Evolutionary conservation across 2,797 vertebrate genomes (phyloP).

Genomic region (Tenualosa ilisha): DNA sequence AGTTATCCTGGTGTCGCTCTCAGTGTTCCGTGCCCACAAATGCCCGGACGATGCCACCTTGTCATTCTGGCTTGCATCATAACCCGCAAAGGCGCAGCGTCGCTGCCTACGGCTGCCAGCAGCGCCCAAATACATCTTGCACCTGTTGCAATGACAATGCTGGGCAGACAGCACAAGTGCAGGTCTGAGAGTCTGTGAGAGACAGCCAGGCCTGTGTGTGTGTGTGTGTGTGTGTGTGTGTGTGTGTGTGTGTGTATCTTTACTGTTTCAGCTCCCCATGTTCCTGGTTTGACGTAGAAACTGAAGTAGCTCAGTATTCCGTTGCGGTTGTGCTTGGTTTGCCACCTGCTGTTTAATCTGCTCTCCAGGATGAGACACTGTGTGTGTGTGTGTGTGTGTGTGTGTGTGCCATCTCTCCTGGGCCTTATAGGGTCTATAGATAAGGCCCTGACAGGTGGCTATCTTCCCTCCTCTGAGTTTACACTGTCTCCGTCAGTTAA

Average conservation of each 20-base stretch:
- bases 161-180: constrained; percentile 44
- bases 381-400: no score
- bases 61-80: constrained; percentile 55
- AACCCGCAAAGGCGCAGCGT: constrained; percentile 51
- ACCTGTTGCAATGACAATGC: constrained; percentile 55
- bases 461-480: not conserved
- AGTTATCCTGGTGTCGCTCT: constrained; percentile 38
- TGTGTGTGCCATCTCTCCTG: no score
- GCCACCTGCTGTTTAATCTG: not conserved
- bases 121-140: constrained; percentile 50
- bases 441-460: not conserved
- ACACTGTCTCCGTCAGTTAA: not conserved
- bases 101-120: constrained; percentile 43
- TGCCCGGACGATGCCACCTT: constrained; percentile 42
- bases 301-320: not conserved
- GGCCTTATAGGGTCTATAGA: not conserved
- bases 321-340: not conserved
- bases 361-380: no score
- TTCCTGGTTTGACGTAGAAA: not conserved
- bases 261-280: not conserved
- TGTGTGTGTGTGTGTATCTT: no score
- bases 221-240: not conserved
- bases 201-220: not conserved
- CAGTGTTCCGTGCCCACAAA: constrained; percentile 39
- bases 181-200: constrained; percentile 17